Evolutionary conservation across 2,797 vertebrate species (phyloP).

Genomic region (Malacoctenus gilli): DNA sequence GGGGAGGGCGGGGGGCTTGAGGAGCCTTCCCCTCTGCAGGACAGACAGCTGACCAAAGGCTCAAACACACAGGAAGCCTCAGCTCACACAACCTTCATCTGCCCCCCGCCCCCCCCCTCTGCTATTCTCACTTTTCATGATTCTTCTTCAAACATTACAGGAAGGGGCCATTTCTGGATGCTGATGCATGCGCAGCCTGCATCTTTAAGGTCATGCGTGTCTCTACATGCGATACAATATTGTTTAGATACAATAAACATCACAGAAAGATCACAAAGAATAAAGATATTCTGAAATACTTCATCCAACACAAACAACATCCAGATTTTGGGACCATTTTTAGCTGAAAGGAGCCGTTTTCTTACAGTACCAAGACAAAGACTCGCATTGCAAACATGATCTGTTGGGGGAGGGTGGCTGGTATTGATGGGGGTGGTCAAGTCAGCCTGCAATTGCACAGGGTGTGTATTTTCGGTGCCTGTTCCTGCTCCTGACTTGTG

Average conservation of each 20-base stretch:
- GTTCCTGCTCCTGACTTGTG: slow-evolving; percentile 27
- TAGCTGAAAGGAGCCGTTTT: too few relatives aligned
- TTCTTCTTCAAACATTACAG: too few relatives aligned
- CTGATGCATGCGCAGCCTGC: too few relatives aligned
- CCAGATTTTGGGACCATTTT: too few relatives aligned
- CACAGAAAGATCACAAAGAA: neutral
- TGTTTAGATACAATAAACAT: neutral
- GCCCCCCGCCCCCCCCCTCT: too few relatives aligned
- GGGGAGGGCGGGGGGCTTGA: neutral
- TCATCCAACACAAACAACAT: too few relatives aligned
- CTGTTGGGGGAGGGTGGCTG: neutral
- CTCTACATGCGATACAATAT: too few relatives aligned
- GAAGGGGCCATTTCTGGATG: too few relatives aligned
- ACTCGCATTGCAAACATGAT: neutral
- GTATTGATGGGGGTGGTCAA: slow-evolving; percentile 25
- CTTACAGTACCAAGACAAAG: neutral
- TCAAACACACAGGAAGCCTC: neutral
- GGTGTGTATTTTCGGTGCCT: slow-evolving; percentile 37
- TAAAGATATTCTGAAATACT: neutral
- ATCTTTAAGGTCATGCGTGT: too few relatives aligned
- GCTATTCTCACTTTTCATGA: too few relatives aligned
- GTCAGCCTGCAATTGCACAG: slow-evolving; percentile 31
- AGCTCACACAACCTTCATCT: too few relatives aligned
- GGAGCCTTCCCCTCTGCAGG: slow-evolving; percentile 29
- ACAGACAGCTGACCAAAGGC: slow-evolving; percentile 41